Conservation (phyloP, 2,113 vertebrate species). For the Takifugu flavidus region DNA sequence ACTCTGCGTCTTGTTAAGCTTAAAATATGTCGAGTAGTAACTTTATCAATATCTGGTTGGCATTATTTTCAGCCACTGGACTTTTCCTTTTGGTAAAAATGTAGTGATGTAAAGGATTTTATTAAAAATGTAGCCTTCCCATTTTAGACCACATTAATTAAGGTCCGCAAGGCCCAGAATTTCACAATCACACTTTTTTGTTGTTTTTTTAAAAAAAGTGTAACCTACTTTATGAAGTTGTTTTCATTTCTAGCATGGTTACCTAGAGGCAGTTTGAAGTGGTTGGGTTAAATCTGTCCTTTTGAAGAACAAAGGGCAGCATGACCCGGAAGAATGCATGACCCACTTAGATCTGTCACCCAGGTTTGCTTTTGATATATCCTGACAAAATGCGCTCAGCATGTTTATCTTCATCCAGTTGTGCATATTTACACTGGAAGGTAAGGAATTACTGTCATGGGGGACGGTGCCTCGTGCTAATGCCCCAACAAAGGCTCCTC, state of each 20-base stretch:
- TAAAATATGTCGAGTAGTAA: neutral
- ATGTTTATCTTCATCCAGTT: neutral
- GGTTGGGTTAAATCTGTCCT: neutral
- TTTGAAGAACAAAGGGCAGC: too few species aligned
- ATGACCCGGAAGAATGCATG: conserved; percentile 13
- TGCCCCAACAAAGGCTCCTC: conserved; percentile 18
- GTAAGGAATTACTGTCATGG: conserved; percentile 12
- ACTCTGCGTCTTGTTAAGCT: conserved; percentile 7
- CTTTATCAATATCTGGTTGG: neutral
- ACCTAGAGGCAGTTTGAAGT: neutral
- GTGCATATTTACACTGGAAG: conserved; percentile 1
- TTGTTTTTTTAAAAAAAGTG: too few species aligned
- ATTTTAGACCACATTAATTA: too few species aligned
- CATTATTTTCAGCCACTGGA: neutral
- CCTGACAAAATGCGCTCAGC: neutral
- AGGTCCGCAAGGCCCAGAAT: too few species aligned
- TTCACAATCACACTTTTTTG: too few species aligned
- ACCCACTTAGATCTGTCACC: conserved; percentile 17
- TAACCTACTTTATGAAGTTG: too few species aligned
- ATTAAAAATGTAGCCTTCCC: too few species aligned
- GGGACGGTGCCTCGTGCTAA: conserved; percentile 1
- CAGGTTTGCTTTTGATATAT: too few species aligned
- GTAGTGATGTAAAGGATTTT: neutral
- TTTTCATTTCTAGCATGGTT: neutral
- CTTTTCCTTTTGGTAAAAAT: conserved; percentile 19